phyloP scores from a whole-genome alignment of 2,888 invertebrate species.

The Tenthredo amoena region DNA sequence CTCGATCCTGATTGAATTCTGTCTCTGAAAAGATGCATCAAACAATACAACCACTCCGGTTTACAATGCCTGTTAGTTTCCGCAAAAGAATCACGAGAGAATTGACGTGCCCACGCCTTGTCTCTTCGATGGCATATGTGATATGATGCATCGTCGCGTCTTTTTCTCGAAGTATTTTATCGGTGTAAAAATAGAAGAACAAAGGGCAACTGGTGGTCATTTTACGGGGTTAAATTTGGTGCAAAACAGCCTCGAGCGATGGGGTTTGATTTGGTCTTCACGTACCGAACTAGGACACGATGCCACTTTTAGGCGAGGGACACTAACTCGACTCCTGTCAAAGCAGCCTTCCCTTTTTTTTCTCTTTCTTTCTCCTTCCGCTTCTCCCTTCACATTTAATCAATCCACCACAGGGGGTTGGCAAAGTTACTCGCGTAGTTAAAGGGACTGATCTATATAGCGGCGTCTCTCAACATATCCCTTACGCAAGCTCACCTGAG shows the following conservation, averaged over 20 bases:
- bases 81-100: not conserved
- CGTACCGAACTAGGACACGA: constrained; percentile 1
- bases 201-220: constrained; percentile 19
- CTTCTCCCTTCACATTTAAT: constrained; percentile 37
- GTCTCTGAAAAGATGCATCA: not conserved
- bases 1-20: not conserved
- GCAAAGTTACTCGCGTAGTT: constrained; percentile 2
- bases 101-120: not conserved
- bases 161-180: not conserved
- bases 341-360: constrained; percentile 25
- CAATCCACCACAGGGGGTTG: constrained; percentile 32
- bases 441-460: constrained; percentile 14
- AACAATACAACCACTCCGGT: not conserved
- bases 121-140: not conserved
- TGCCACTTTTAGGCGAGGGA: not conserved
- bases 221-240: constrained; percentile 17
- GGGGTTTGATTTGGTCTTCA: not conserved
- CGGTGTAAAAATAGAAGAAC: constrained; percentile 2
- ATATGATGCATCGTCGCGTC: not conserved
- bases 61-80: not conserved
- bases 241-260: not conserved
- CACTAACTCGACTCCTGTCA: constrained; percentile 21
- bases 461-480: constrained; percentile 1
- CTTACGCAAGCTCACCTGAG: not conserved
- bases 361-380: not conserved